Percentiles rank a stretch among this genome's conserved stretches.
phyloP scores from a whole-genome alignment of 2,113 vertebrate species.

The Chamaetylas fuelleborni region DNA sequence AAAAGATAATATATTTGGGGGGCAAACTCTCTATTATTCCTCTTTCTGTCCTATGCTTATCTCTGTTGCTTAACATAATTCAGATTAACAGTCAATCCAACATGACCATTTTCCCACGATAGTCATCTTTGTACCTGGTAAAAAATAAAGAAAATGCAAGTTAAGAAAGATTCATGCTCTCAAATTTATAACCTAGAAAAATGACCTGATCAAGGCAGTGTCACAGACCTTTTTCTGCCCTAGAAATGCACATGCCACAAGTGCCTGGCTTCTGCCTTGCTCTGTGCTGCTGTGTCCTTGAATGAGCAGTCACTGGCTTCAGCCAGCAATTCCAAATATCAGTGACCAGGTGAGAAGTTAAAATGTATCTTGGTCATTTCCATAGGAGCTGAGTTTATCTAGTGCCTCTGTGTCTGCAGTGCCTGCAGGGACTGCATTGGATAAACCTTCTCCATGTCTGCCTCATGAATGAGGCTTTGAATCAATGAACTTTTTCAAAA shows the following conservation, averaged over 20 bases:
- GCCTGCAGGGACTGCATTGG: not conserved
- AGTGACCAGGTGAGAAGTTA: not conserved
- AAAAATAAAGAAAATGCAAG: not conserved
- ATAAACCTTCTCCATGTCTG: not conserved
- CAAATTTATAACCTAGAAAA: not conserved
- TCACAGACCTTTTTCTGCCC: not conserved
- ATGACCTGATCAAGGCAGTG: not conserved
- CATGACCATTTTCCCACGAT: not conserved
- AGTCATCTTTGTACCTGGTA: not conserved
- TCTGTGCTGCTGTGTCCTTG: not conserved
- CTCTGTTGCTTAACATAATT: not conserved
- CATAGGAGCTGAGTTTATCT: not conserved
- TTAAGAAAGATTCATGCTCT: not conserved
- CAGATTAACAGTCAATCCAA: not conserved
- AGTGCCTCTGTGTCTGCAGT: not conserved
- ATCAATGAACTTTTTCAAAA: slow-evolving; percentile 15
- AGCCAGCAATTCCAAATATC: not conserved
- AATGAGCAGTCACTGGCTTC: not conserved
- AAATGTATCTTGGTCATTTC: not conserved
- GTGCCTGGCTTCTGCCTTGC: not conserved
- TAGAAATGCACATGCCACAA: not conserved
- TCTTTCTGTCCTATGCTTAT: not conserved
- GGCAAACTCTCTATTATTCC: not conserved
- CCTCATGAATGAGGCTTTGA: not conserved
- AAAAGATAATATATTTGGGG: not conserved